Base-by-base conservation (phyloP, 64 coral and sea anemone species). In the Montipora efflorescens region DNA sequence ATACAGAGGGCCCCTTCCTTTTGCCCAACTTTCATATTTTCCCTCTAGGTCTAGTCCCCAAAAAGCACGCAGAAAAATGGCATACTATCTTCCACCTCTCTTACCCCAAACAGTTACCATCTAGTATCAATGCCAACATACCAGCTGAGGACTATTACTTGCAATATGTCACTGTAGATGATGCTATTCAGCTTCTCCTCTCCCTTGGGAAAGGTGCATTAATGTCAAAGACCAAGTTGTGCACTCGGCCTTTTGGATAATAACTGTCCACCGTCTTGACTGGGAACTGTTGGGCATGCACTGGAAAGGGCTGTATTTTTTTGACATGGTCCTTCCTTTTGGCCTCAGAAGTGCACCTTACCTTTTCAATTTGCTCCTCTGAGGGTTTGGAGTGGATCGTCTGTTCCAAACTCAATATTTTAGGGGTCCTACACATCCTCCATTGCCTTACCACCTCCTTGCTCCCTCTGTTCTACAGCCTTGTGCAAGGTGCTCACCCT, bases 231-330 rank as follows among this genome's bases (percentile, higher is more conserved):
- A 79, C 75, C 7, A 50, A 90, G 28, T 36, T 13, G 16, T 80
- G 47, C 22, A 79, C 28, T 79, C 88, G 0, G 75, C 75, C 22
- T 90, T 90, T 23, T 10, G 57, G 2, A 77, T 14, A 22, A 90
- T 90, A 12, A 53, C 76, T 7, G 59, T 90, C 9, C 88, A 90
- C 74, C 76, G 44, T 13, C 2, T 20, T 2, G 88, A 90, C 18
- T 90, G 88, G 88, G 76, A 90, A 58, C 76, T 90, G 1, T 22
- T 90, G 8, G 88, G 88, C 9, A 79, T 78, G 74, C 44, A 66
- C 5, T 90, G 88, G 88, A 15, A 62, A 12, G 74, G 74, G 10
- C 50, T 77, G 3, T 90, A 90, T 58, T 90, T 61, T 62, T 77
- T 79, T 13, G 88, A 90, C 19, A 43, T 10, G 0, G 25, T 79